Evolutionary conservation across 2,113 vertebrate genomes (phyloP).

Genomic region (Pelecanus crispus): DNA sequence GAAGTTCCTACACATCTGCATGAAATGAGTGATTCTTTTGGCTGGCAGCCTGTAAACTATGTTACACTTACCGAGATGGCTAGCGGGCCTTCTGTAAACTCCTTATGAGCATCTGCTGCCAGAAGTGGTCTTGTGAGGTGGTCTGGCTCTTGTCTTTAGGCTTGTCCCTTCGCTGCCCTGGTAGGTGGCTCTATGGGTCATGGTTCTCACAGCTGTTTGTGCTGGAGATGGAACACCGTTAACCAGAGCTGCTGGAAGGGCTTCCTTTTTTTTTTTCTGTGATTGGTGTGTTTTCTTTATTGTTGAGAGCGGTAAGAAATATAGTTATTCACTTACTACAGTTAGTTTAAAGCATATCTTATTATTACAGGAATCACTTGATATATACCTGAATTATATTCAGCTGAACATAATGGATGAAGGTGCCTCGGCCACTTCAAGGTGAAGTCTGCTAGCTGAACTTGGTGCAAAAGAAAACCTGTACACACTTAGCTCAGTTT

Average conservation of each 20-base stretch:
- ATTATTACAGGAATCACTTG: not conserved
- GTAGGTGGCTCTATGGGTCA: not conserved
- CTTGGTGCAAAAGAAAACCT: not conserved
- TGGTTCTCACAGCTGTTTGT: not conserved
- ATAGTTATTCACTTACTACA: not conserved
- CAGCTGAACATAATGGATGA: not conserved
- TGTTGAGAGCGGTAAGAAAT: not conserved
- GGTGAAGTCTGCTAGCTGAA: not conserved
- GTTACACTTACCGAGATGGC: not conserved
- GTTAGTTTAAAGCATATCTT: not conserved
- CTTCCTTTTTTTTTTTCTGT: not conserved
- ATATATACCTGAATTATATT: not conserved
- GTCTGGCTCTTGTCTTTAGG: not conserved
- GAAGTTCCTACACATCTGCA: not conserved
- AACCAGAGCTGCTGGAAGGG: not conserved
- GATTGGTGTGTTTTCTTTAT: not conserved
- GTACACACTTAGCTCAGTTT: not conserved
- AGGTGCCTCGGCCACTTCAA: not conserved
- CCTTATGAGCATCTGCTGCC: not conserved
- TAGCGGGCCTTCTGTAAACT: not conserved
- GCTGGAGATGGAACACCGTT: not conserved
- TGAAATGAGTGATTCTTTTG: not conserved
- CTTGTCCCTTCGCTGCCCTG: not conserved
- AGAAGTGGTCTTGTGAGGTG: not conserved
- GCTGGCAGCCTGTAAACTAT: not conserved